Evolutionary conservation across 2,888 invertebrate genomes (phyloP).

Genomic region (Microctonus brassicae): DNA sequence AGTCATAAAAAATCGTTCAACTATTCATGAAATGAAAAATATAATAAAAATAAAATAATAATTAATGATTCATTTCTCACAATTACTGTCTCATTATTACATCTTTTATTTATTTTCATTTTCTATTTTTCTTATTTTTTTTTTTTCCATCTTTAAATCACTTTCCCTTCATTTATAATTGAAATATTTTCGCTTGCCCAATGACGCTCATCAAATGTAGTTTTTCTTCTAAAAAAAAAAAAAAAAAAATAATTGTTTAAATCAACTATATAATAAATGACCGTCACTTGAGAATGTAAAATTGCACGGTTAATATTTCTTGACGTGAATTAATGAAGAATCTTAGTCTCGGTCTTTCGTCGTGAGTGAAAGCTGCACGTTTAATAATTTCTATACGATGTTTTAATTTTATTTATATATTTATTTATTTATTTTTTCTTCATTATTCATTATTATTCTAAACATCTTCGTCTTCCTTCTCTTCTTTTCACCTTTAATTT

Average conservation of each 20-base stretch:
- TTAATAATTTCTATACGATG: slow-evolving; percentile 20
- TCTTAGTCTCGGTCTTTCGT: not conserved
- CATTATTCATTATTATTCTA: not conserved
- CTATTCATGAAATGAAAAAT: not conserved
- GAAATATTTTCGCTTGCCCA: not conserved
- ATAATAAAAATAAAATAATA: too few species aligned
- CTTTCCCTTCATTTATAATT: not conserved
- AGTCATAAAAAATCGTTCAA: not conserved
- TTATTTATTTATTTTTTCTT: not conserved
- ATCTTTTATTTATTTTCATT: too few species aligned
- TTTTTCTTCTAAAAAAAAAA: not conserved
- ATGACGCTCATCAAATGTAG: not conserved
- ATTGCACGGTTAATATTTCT: not conserved
- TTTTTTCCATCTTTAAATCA: not conserved
- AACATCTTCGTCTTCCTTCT: not conserved
- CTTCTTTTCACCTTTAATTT: too few species aligned
- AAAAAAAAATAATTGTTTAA: not conserved
- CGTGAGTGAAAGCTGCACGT: slow-evolving; percentile 20
- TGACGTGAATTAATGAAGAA: slow-evolving; percentile 9
- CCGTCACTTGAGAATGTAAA: not conserved
- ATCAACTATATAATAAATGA: not conserved
- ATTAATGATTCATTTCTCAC: not conserved
- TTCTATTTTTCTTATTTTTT: slow-evolving; percentile 9
- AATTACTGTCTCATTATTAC: too few species aligned
- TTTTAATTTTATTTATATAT: too few species aligned